phyloP scores from a whole-genome alignment of 2,113 vertebrate species.

The Pampusana beccarii region DNA sequence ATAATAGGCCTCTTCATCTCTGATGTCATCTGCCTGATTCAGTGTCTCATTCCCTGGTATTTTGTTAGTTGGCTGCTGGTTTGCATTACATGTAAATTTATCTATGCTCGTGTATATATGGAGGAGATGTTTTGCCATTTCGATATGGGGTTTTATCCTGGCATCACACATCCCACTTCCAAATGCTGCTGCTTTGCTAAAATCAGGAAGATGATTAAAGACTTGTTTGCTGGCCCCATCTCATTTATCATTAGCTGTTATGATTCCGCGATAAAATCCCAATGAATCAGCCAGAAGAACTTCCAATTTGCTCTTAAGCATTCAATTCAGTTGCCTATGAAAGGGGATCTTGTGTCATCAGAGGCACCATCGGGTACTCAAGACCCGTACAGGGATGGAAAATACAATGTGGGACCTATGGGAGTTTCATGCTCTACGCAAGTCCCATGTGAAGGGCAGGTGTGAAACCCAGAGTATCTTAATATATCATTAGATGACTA shows the following conservation, averaged over 20 bases:
- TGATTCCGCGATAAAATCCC: neutral
- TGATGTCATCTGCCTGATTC: constrained; percentile 28
- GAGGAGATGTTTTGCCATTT: neutral
- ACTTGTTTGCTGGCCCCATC: neutral
- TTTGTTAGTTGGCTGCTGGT: neutral
- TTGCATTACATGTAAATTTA: neutral
- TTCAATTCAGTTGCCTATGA: neutral
- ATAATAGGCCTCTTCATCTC: constrained; percentile 35
- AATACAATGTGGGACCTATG: neutral
- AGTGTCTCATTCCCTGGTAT: neutral
- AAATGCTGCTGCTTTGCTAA: neutral
- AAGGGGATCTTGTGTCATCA: neutral
- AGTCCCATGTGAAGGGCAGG: neutral
- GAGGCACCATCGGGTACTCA: neutral
- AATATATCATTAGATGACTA: neutral
- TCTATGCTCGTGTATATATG: neutral
- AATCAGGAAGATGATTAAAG: neutral
- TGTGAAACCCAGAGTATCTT: neutral
- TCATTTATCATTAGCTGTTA: neutral
- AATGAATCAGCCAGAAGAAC: neutral
- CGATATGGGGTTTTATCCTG: neutral
- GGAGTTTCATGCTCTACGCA: neutral
- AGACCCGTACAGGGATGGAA: neutral
- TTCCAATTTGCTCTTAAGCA: neutral
- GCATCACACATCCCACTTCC: neutral